These are phyloP conservation scores for Netelia inedita DNA, from an alignment of 2,888 invertebrate genomes.

Conservation along the genomic window DNA sequence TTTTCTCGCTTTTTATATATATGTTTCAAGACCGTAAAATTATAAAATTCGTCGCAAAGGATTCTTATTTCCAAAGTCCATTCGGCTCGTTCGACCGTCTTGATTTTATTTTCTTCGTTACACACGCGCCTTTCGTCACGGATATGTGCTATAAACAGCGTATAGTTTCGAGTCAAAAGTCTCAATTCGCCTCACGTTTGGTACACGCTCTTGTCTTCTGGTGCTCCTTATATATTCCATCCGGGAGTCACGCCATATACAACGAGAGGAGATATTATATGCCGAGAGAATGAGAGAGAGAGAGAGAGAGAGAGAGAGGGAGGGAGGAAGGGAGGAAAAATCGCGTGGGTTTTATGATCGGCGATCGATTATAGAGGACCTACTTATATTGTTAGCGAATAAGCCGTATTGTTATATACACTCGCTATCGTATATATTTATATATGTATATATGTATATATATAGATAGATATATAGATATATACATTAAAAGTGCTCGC, in stretches of 20 bases:
- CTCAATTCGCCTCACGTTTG: slow-evolving; percentile 58
- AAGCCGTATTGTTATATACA: slow-evolving; percentile 45
- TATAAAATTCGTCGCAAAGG: too few relatives aligned
- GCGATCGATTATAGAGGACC: slow-evolving; percentile 68
- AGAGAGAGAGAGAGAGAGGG: neutral
- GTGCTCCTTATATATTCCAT: slow-evolving; percentile 59
- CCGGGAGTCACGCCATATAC: slow-evolving; percentile 63
- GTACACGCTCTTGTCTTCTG: slow-evolving; percentile 41
- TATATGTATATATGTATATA: neutral
- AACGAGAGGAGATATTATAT: slow-evolving; percentile 45
- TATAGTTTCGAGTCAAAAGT: slow-evolving; percentile 17
- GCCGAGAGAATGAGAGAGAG: slow-evolving; percentile 16
- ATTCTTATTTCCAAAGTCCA: neutral
- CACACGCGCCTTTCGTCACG: slow-evolving; percentile 28
- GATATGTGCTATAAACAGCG: slow-evolving; percentile 25
- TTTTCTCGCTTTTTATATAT: too few relatives aligned
- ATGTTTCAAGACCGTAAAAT: too few relatives aligned
- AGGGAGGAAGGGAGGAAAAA: slow-evolving; percentile 32
- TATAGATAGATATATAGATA: neutral
- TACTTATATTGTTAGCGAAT: slow-evolving; percentile 67
- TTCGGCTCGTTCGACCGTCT: neutral
- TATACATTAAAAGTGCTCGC: slow-evolving; percentile 24
- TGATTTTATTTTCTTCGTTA: neutral
- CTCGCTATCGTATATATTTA: slow-evolving; percentile 9
- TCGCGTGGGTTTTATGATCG: slow-evolving; percentile 68